A percentile compares a stretch with the other conserved stretches of the same genome.
phyloP scores from a whole-genome alignment of 2,113 vertebrate species.

The Brienomyrus longianalis region DNA sequence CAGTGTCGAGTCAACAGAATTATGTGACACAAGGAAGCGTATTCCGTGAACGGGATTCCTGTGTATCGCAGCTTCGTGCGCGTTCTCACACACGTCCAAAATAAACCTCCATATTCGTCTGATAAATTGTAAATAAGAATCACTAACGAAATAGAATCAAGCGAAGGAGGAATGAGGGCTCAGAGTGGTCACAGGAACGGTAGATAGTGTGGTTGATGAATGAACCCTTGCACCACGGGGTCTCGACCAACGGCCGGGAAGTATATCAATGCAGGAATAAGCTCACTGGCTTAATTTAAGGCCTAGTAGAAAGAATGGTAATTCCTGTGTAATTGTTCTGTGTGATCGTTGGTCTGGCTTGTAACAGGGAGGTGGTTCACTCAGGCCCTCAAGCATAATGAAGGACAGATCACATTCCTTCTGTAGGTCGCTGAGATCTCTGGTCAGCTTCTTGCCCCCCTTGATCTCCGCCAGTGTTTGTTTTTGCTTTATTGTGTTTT shows the following conservation, averaged over 20 bases:
- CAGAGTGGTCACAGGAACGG: not conserved
- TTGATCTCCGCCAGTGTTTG: conserved; percentile 62
- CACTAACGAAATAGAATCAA: not conserved
- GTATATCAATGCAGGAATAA: not conserved
- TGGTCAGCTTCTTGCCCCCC: conserved; percentile 47
- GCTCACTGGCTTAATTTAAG: not conserved
- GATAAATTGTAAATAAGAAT: not conserved
- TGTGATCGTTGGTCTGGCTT: not conserved
- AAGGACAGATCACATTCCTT: conserved; percentile 43
- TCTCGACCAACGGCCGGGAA: not conserved
- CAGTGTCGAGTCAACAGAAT: not conserved
- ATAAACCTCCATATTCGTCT: no score
- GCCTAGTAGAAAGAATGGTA: not conserved
- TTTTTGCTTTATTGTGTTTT: conserved; percentile 60
- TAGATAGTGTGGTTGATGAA: not conserved
- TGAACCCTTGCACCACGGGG: not conserved
- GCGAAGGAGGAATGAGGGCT: not conserved
- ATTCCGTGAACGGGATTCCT: not conserved
- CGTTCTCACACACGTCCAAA: no score
- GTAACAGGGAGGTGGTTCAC: not conserved
- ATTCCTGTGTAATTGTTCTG: not conserved
- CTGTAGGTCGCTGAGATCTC: conserved; percentile 45
- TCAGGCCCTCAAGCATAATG: conserved; percentile 30
- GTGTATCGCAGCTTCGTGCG: not conserved
- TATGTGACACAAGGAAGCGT: not conserved